Percentiles rank a stretch among this genome's conserved stretches.
These are phyloP conservation scores for Allacma fusca DNA, from an alignment of 2,888 invertebrate genomes.

Conservation along the genomic window DNA sequence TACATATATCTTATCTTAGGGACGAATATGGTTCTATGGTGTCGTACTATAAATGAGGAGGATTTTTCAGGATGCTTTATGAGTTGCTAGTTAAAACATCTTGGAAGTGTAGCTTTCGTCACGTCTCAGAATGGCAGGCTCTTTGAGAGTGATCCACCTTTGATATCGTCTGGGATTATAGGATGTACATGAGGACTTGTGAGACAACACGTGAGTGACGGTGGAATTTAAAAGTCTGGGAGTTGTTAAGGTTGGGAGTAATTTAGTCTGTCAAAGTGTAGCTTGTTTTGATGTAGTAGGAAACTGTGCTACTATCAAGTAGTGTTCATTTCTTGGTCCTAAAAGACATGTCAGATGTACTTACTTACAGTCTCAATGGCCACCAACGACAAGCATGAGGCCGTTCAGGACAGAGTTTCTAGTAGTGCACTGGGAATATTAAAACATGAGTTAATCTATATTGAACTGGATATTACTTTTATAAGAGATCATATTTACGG, in stretches of 20 bases:
- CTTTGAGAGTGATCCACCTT: too few species aligned
- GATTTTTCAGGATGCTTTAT: too few species aligned
- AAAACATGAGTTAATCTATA: constrained; percentile 32
- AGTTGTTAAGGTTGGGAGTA: neutral
- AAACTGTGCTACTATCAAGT: neutral
- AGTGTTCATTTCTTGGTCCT: neutral
- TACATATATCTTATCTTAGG: too few species aligned
- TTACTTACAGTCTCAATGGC: neutral
- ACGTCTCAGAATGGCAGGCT: too few species aligned
- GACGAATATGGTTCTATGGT: too few species aligned
- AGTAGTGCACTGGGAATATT: constrained; percentile 21
- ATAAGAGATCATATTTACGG: too few species aligned
- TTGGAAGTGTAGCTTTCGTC: too few species aligned
- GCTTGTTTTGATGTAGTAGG: neutral
- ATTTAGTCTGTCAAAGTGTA: too few species aligned
- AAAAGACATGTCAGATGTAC: neutral
- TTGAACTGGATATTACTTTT: constrained; percentile 16
- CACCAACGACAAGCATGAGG: neutral
- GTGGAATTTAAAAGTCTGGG: neutral
- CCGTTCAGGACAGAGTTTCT: neutral
- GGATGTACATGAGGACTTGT: too few species aligned
- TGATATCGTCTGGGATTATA: too few species aligned
- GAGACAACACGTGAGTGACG: constrained; percentile 1
- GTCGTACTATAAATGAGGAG: too few species aligned
- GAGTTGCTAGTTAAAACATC: too few species aligned